A percentile compares a stretch with the other conserved stretches of the same genome.
phyloP scores from a whole-genome alignment of 2,797 vertebrate species.

The Acipenser ruthenus region DNA sequence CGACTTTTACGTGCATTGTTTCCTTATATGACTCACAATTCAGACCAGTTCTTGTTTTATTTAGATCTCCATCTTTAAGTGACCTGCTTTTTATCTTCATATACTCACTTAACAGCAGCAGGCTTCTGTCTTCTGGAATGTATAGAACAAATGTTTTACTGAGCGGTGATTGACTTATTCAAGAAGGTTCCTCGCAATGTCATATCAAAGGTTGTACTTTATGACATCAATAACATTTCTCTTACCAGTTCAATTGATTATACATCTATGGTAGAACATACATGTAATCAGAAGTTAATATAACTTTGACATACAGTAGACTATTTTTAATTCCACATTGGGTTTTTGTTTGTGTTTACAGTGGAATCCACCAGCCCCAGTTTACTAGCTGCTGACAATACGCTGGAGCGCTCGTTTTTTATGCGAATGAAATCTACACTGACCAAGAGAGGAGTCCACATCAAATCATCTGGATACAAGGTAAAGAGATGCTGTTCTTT shows the following conservation, averaged over 20 bases:
- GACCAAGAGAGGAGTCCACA: slow-evolving; percentile 96
- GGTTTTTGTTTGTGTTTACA: slow-evolving; percentile 51
- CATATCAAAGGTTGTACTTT: no score
- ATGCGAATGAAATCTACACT: slow-evolving; percentile 97
- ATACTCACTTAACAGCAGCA: no score
- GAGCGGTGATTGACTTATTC: no score
- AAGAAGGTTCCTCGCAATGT: no score
- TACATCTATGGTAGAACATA: slow-evolving; percentile 24
- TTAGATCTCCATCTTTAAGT: slow-evolving; percentile 16
- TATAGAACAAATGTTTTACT: no score
- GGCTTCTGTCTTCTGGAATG: no score
- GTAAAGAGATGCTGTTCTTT: slow-evolving; percentile 39
- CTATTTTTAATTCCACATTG: slow-evolving; percentile 17
- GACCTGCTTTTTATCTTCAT: no score
- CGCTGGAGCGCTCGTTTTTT: slow-evolving; percentile 94
- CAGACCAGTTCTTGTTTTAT: slow-evolving; percentile 24
- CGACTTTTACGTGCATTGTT: slow-evolving; percentile 10
- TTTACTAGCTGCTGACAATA: slow-evolving; percentile 81
- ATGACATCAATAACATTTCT: no score
- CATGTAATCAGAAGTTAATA: slow-evolving; percentile 35
- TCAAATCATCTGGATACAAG: slow-evolving; percentile 98
- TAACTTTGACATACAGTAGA: slow-evolving; percentile 15
- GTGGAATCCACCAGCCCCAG: slow-evolving; percentile 91
- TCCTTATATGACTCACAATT: slow-evolving; percentile 18
- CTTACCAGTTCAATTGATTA: no score